phyloP scores from a whole-genome alignment of 2,113 vertebrate genomes.

The Aegotheles bennettii region DNA sequence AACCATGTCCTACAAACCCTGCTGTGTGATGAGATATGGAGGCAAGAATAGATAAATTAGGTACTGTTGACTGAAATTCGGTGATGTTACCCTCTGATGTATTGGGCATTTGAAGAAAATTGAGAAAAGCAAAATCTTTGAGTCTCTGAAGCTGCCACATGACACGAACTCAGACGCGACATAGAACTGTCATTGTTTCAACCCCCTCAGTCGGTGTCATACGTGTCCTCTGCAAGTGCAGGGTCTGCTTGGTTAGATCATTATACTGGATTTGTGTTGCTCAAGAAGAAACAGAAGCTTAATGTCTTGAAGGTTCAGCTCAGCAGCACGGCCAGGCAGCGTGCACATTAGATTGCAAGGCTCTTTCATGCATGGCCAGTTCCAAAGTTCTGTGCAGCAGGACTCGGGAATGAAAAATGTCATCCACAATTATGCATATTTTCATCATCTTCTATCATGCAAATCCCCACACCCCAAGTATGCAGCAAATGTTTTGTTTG shows the following conservation, averaged over 20 bases:
- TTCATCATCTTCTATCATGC: slow-evolving; percentile 43
- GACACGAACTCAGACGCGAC: neutral
- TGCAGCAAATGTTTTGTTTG: slow-evolving; percentile 53
- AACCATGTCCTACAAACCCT: neutral
- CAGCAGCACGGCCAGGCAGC: neutral
- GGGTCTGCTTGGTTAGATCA: neutral
- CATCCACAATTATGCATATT: slow-evolving; percentile 51
- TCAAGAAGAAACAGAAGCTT: slow-evolving; percentile 22
- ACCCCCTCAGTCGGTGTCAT: neutral
- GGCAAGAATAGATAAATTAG: neutral
- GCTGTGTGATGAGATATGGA: neutral
- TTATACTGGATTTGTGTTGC: neutral
- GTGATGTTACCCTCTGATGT: neutral
- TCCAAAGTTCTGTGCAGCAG: slow-evolving; percentile 18
- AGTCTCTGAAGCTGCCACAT: neutral
- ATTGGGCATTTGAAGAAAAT: neutral
- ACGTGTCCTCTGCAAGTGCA: neutral
- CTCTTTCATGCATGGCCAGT: slow-evolving; percentile 44
- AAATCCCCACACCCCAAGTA: slow-evolving; percentile 24
- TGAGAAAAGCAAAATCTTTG: neutral
- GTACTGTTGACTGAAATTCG: neutral
- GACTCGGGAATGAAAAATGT: slow-evolving; percentile 22
- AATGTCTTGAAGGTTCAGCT: neutral
- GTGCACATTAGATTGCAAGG: neutral
- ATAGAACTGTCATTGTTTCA: neutral